Conservation (phyloP, 2,113 vertebrate genomes). For the Xenopus tropicalis region UCB_Xtro_10.0 CM004445.2:28737501-28738000, state of each 20-base stretch:
- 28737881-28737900: neutral
- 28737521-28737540: no score
- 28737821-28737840: neutral
- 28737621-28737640: neutral
- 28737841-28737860: constrained; percentile 5
- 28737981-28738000: constrained; percentile 38
- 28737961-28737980: constrained; percentile 37
- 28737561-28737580: no score
- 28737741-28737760: no score
- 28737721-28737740: neutral
- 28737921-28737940: constrained; percentile 41
- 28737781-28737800: neutral
- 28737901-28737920: constrained; percentile 27
- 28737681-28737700: no score
- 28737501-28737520: no score
- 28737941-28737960: constrained; percentile 24
- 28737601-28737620: neutral
- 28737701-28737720: neutral
- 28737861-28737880: constrained; percentile 16
- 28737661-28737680: no score
- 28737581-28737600: no score
- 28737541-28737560: no score
- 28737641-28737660: no score
- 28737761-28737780: neutral
- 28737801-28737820: neutral